These are phyloP conservation scores for Tadarida brasiliensis DNA, from an alignment of 2,797 vertebrate genomes.

Conservation along the genomic window DNA sequence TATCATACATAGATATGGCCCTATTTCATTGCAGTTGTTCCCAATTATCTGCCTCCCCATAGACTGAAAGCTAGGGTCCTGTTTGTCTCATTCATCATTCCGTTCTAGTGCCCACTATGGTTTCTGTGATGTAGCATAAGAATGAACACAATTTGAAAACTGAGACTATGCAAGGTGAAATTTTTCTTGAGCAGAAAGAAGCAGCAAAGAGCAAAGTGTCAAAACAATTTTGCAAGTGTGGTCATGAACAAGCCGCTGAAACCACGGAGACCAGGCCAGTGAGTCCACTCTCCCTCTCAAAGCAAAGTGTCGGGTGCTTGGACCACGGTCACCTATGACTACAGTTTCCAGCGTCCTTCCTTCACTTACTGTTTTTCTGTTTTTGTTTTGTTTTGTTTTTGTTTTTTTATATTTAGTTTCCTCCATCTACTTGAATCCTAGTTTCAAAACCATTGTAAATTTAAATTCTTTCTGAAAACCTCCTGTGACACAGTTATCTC, in stretches of 20 bases:
- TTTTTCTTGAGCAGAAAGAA: not conserved
- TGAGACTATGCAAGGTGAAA: not conserved
- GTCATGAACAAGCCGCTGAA: not conserved
- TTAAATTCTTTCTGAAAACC: not conserved
- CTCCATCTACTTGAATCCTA: not conserved
- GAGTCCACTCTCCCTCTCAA: not conserved
- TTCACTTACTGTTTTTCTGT: not conserved
- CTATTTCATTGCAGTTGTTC: not conserved
- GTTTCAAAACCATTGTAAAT: conserved; percentile 12
- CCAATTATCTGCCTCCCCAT: not conserved
- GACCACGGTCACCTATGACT: not conserved
- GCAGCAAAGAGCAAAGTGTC: not conserved
- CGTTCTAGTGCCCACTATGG: not conserved
- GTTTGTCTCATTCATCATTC: not conserved
- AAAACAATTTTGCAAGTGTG: not conserved
- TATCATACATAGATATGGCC: not conserved
- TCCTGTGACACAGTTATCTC: not conserved
- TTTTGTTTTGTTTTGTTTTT: not conserved
- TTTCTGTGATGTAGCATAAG: not conserved
- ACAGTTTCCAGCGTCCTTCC: not conserved
- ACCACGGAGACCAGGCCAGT: not conserved
- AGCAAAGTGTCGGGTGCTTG: not conserved
- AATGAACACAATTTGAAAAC: not conserved
- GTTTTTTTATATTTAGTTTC: not conserved
- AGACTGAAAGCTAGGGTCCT: not conserved